Conservation (phyloP, 2,888 invertebrate genomes). For the Venustoraphidia nigricollis region DNA sequence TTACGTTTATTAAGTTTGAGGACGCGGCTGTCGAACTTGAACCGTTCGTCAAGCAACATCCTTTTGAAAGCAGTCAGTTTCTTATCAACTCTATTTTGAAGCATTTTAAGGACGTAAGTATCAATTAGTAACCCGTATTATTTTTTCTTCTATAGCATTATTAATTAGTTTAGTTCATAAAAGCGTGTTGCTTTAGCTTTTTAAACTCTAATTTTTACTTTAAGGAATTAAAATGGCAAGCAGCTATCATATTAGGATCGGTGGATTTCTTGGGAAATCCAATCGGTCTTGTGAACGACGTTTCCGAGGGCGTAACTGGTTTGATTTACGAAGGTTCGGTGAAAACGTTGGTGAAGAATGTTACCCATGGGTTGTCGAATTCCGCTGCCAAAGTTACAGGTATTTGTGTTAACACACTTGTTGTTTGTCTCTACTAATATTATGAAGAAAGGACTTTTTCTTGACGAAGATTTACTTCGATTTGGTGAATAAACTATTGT, state of each 20-base stretch:
- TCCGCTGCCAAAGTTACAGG: conserved; percentile 89
- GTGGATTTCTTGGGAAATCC: conserved; percentile 98
- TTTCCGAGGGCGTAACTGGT: conserved; percentile 87
- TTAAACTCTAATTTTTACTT: too few relatives aligned
- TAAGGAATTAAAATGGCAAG: conserved; percentile 85
- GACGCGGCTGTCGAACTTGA: conserved; percentile 88
- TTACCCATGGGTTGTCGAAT: conserved; percentile 94
- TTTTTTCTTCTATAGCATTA: conserved; percentile 1
- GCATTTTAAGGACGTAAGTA: conserved; percentile 65
- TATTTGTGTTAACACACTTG: conserved; percentile 11
- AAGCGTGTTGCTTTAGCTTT: too few relatives aligned
- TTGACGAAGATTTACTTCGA: too few relatives aligned
- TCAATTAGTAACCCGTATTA: too few relatives aligned
- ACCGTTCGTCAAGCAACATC: conserved; percentile 73
- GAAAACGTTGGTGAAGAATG: conserved; percentile 80
- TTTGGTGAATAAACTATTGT: too few relatives aligned
- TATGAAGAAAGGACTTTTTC: too few relatives aligned
- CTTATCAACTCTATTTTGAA: conserved; percentile 65
- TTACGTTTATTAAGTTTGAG: conserved; percentile 89
- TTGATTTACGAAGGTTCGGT: conserved; percentile 87
- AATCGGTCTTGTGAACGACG: conserved; percentile 86
- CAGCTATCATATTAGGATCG: conserved; percentile 86
- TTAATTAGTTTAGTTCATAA: background rate
- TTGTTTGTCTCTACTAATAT: background rate
- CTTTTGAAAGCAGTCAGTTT: conserved; percentile 81